phyloP scores from a whole-genome alignment of 2,888 invertebrate genomes.

The Conus canariensis region DNA sequence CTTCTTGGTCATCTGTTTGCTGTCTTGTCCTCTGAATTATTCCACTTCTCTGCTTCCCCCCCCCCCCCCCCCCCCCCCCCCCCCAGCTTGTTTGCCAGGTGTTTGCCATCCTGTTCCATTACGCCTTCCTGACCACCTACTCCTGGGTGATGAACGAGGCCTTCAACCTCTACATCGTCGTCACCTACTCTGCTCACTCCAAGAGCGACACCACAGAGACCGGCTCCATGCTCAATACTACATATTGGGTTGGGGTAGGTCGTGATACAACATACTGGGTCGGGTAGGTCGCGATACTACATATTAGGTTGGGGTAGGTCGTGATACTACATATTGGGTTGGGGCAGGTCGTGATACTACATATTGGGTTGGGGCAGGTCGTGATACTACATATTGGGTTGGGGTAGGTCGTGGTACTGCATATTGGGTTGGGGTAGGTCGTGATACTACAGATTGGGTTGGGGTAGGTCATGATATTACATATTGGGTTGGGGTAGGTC shows the following conservation, averaged over 20 bases:
- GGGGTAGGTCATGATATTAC: too few relatives aligned
- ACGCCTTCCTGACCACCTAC: constrained; percentile 77
- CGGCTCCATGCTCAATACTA: constrained; percentile 76
- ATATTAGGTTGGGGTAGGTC: too few relatives aligned
- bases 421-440: too few relatives aligned
- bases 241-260: constrained; percentile 78
- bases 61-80: neutral
- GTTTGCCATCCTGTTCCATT: constrained; percentile 76
- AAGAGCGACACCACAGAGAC: constrained; percentile 72
- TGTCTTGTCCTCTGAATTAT: neutral
- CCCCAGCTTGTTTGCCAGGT: constrained; percentile 74
- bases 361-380: too few relatives aligned
- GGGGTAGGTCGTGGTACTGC: too few relatives aligned
- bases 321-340: too few relatives aligned
- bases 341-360: too few relatives aligned
- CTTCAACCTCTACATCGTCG: constrained; percentile 79
- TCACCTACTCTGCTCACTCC: constrained; percentile 78
- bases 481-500: too few relatives aligned
- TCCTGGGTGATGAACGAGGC: constrained; percentile 79
- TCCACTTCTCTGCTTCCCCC: neutral
- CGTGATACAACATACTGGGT: too few relatives aligned
- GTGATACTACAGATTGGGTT: too few relatives aligned
- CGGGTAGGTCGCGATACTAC: too few relatives aligned
- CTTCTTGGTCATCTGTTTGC: neutral
- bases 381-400: too few relatives aligned